Conservation (phyloP, 2,113 vertebrate species). For the Emydocephalus ijimae region DNA sequence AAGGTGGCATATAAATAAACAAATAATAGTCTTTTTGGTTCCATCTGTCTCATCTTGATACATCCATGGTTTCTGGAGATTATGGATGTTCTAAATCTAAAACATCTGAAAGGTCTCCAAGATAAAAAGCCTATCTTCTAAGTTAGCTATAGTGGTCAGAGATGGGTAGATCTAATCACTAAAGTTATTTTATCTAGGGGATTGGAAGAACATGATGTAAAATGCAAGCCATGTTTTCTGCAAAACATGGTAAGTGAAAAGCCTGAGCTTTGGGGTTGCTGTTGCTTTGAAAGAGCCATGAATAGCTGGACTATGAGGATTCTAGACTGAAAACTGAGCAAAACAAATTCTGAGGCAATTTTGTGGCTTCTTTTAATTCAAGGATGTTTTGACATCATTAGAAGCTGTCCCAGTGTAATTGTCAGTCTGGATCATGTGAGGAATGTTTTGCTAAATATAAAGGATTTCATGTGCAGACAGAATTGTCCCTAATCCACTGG, state of each 20-base stretch:
- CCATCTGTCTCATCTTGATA: background rate
- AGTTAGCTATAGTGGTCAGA: background rate
- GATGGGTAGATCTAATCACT: background rate
- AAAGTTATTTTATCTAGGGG: background rate
- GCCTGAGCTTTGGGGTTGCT: background rate
- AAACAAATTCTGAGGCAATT: background rate
- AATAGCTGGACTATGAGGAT: background rate
- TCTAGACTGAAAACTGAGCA: background rate
- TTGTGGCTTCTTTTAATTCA: background rate
- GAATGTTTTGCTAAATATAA: background rate
- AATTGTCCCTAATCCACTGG: background rate
- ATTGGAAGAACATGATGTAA: background rate
- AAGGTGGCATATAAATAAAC: background rate
- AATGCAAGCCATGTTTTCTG: background rate
- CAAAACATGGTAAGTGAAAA: background rate
- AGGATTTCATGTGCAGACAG: conserved; percentile 4
- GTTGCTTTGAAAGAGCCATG: background rate
- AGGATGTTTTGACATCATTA: background rate
- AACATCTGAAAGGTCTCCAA: background rate
- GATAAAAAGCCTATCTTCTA: background rate
- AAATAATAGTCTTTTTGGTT: background rate
- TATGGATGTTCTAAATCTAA: background rate
- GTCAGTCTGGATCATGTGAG: background rate
- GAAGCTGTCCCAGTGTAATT: background rate
- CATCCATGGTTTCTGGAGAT: background rate